Base-by-base conservation (phyloP, 1,140 invertebrate species). In the Aricia agestis region DNA sequence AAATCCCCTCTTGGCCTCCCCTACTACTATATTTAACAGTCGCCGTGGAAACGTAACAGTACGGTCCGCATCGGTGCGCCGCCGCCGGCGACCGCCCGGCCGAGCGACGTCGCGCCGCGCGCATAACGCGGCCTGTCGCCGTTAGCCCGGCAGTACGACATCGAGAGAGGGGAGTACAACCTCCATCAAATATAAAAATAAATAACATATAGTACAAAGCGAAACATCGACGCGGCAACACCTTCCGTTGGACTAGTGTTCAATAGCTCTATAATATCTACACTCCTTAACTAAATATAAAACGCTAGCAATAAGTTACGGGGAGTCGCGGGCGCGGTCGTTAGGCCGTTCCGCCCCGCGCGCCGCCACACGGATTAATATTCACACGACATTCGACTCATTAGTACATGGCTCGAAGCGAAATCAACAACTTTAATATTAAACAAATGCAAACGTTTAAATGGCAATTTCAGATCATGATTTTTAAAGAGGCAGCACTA, bases 191-290 rank as follows among this genome's bases (percentile, higher is more conserved):
- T 88, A 86, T 85, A 86, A 87, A 87, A 90, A 89, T 90, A 89
- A 90, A 88, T 89, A 89, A 87, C 86, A 81, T 85, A 87, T 90
- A 83, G 82, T 89, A 90, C 86, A 87, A 90, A 89, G 88, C 86
- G 85, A 86, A 87, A 88, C 82, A 87, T 86, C 82, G 85, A 87
- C 84, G 85, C 86, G 86, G 86, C 86, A 89, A 90, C 84, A 87
- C 86, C 87, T 90, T 86, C 81, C 80, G 84, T 87, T 83, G 87
- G 88, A 90, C 88, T 90, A 90, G 88, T 88, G 76, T 80, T 84
- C 87, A 84, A 86, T 87, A 88, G 81, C 82, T 79, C 78, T 85
- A 87, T 85, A 83, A 87, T 86, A 83, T 83, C 85, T 88, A 90
- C 84, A 82, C 75, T 79, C 78, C 75, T 69, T 78, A 82, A 76